phyloP scores from a whole-genome alignment of 1,140 invertebrate genomes.

The Drosophila azteca region DNA sequence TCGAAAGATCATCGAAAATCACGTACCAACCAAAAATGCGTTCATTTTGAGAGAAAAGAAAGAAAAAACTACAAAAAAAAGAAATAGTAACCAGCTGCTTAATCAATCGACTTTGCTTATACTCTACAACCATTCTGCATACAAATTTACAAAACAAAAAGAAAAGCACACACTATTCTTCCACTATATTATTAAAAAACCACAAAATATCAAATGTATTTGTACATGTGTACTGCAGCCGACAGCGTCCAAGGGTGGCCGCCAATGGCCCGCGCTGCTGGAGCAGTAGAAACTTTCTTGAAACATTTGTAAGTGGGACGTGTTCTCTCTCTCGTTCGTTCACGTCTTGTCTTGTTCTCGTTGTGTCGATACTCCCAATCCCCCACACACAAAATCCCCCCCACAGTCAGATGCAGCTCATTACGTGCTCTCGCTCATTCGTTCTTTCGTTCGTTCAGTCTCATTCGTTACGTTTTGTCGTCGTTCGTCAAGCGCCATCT shows the following conservation, averaged over 20 bases:
- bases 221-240: constrained; percentile 81
- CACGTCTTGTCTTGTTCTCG: constrained; percentile 45
- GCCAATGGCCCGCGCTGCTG: constrained; percentile 79
- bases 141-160: constrained; percentile 44
- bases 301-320: constrained; percentile 83
- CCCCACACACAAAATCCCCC: constrained; percentile 5
- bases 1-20: constrained; percentile 48
- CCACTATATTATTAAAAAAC: constrained; percentile 77
- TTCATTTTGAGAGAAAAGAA: constrained; percentile 73
- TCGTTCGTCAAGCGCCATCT: constrained; percentile 19
- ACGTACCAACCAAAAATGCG: constrained; percentile 77
- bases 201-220: constrained; percentile 57
- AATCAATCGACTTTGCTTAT: constrained; percentile 76
- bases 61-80: constrained; percentile 32
- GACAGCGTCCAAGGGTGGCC: constrained; percentile 78
- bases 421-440: constrained; percentile 40
- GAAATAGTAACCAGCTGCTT: constrained; percentile 29
- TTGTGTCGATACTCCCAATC: constrained; percentile 39
- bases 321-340: constrained; percentile 21
- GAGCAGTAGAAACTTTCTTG: constrained; percentile 81
- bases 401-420: constrained; percentile 35
- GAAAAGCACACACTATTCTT: constrained; percentile 60
- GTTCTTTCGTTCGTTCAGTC: constrained; percentile 27
- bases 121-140: constrained; percentile 64
- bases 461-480: constrained; percentile 38